Evolutionary conservation across 2,113 vertebrate species (phyloP).

Genomic region (Ophiodon elongatus): DNA sequence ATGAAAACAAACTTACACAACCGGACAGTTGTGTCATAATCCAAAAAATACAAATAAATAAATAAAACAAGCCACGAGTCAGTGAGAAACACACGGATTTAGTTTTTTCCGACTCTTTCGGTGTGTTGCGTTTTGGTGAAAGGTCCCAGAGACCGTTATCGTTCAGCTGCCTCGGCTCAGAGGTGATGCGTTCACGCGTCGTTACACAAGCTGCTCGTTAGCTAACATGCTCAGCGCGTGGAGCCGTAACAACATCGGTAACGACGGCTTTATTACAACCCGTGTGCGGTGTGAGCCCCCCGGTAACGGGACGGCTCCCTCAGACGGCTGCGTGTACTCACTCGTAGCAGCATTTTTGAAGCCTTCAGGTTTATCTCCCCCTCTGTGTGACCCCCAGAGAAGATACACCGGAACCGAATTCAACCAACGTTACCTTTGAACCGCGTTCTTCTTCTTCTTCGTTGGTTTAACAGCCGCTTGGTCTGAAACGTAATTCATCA

Average conservation of each 20-base stretch:
- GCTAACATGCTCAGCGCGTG: constrained; percentile 12
- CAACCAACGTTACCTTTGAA: background rate
- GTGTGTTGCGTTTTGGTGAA: background rate
- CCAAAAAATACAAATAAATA: too few species aligned
- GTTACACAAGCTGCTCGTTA: constrained; percentile 17
- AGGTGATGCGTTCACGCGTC: background rate
- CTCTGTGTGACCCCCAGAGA: constrained; percentile 37
- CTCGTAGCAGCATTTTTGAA: constrained; percentile 77
- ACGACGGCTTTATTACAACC: fast-evolving
- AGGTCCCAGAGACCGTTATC: background rate
- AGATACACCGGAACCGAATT: constrained; percentile 62
- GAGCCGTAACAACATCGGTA: background rate
- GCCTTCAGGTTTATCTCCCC: constrained; percentile 1
- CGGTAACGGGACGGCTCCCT: fast-evolving
- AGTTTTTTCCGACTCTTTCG: background rate
- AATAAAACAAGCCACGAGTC: background rate
- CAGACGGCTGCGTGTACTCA: constrained; percentile 54
- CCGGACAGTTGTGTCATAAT: background rate
- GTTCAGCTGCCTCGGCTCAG: background rate
- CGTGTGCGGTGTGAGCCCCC: fast-evolving
- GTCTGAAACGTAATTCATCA: too few species aligned
- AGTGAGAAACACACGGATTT: background rate
- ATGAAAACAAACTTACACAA: background rate
- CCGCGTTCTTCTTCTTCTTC: constrained; percentile 15
- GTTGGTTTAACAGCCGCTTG: background rate